These are phyloP conservation scores for Carassius auratus DNA, from an alignment of 2,113 vertebrate genomes.

Conservation along the genomic window DNA sequence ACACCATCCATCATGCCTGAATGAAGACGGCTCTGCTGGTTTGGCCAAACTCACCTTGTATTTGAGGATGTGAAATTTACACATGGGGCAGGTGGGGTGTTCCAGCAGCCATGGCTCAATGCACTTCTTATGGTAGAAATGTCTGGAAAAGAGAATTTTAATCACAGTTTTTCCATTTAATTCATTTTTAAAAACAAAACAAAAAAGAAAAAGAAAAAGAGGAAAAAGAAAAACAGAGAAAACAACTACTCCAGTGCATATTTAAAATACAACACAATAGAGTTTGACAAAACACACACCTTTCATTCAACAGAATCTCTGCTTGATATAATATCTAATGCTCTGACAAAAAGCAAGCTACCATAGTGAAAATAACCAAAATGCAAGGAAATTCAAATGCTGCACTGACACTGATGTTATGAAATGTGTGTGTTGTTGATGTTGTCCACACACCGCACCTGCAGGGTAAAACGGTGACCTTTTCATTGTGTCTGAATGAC, in stretches of 20 bases:
- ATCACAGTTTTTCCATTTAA: too few species aligned
- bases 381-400: neutral
- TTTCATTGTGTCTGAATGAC: slow-evolving; percentile 83
- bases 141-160: neutral
- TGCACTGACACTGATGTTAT: neutral
- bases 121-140: slow-evolving; percentile 65
- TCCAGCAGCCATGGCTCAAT: slow-evolving; percentile 93
- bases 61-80: slow-evolving; percentile 92
- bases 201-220: too few species aligned
- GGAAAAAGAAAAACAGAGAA: too few species aligned
- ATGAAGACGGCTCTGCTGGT: neutral
- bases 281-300: neutral
- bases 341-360: neutral
- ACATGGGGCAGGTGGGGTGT: slow-evolving; percentile 90
- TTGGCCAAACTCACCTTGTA: slow-evolving; percentile 50
- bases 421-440: neutral
- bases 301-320: neutral
- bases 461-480: slow-evolving; percentile 90
- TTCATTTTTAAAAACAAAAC: too few species aligned
- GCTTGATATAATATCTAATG: neutral
- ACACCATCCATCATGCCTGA: neutral
- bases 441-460: slow-evolving; percentile 74
- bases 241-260: too few species aligned
- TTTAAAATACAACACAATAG: too few species aligned
- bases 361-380: neutral